Evolutionary conservation across 2,888 invertebrate species (phyloP).

Genomic region (Rosalia funebris): DNA sequence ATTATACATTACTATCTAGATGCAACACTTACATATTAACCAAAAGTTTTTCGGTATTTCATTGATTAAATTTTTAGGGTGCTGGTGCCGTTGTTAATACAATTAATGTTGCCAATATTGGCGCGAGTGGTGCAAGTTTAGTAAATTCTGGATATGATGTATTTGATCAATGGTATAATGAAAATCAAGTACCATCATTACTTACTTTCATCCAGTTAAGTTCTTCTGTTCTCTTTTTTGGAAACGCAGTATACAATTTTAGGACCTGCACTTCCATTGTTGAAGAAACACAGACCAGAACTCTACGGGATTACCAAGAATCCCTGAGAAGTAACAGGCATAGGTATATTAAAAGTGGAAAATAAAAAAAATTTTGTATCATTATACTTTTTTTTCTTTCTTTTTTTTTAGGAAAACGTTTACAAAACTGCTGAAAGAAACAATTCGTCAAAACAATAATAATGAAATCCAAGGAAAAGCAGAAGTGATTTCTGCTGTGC

Average conservation of each 20-base stretch:
- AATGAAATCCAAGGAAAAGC: slow-evolving; percentile 63
- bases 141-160: slow-evolving; percentile 54
- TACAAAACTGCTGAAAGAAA: slow-evolving; percentile 69
- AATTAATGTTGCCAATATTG: slow-evolving; percentile 51
- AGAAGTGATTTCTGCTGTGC: slow-evolving; percentile 68
- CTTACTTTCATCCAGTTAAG: slow-evolving; percentile 62
- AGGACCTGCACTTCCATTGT: slow-evolving; percentile 43
- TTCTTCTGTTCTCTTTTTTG: slow-evolving; percentile 56
- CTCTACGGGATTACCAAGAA: slow-evolving; percentile 66
- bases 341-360: slow-evolving; percentile 45
- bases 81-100: slow-evolving; percentile 48
- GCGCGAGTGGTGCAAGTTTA: slow-evolving; percentile 53
- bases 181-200: slow-evolving; percentile 56
- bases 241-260: slow-evolving; percentile 54
- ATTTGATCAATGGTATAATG: slow-evolving; percentile 51
- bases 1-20: too few species aligned
- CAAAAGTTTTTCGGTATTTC: too few species aligned
- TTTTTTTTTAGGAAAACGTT: slow-evolving; percentile 67
- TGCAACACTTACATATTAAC: too few species aligned
- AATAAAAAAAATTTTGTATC: not conserved
- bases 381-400: not conserved
- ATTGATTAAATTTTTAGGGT: too few species aligned
- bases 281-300: slow-evolving; percentile 67
- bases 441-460: slow-evolving; percentile 65
- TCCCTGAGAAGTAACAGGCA: slow-evolving; percentile 69